These are phyloP conservation scores for Palythoa grandis DNA, from an alignment of 92 coral and sea anemone species.

Conservation along the genomic window DNA sequence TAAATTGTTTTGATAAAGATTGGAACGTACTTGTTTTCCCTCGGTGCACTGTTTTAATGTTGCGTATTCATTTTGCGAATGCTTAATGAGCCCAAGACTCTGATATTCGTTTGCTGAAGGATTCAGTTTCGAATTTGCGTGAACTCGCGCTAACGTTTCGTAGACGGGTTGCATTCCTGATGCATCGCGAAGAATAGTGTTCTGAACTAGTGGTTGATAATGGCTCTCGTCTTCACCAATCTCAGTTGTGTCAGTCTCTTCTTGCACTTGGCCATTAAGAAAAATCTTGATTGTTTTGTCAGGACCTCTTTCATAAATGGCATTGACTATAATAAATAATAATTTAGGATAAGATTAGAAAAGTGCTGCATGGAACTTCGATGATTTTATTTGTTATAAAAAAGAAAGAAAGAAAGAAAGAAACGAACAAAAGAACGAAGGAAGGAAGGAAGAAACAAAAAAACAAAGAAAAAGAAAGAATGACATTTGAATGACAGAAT, in stretches of 20 bases:
- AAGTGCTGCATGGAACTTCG: no score
- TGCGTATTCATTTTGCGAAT: not conserved
- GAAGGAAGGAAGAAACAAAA: no score
- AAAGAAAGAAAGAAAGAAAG: no score
- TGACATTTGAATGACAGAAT: no score
- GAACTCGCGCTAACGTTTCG: not conserved
- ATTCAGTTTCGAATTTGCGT: not conserved
- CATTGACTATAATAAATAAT: not conserved
- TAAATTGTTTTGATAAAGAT: no score
- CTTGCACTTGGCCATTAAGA: not conserved
- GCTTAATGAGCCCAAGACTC: not conserved
- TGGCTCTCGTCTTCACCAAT: not conserved
- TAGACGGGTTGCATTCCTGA: conserved; percentile 26
- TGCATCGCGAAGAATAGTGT: conserved; percentile 19
- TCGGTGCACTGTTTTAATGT: not conserved
- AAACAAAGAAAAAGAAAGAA: no score
- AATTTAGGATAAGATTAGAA: no score
- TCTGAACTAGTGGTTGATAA: conserved; percentile 20
- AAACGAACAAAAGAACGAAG: no score
- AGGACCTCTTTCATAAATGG: conserved; percentile 20
- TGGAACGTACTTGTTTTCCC: not conserved
- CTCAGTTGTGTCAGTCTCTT: not conserved
- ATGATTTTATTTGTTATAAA: no score
- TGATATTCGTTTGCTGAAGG: not conserved
- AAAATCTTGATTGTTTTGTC: conserved; percentile 3